phyloP scores from a whole-genome alignment of 2,888 invertebrate species.

The Trachelus iudaicus region DNA sequence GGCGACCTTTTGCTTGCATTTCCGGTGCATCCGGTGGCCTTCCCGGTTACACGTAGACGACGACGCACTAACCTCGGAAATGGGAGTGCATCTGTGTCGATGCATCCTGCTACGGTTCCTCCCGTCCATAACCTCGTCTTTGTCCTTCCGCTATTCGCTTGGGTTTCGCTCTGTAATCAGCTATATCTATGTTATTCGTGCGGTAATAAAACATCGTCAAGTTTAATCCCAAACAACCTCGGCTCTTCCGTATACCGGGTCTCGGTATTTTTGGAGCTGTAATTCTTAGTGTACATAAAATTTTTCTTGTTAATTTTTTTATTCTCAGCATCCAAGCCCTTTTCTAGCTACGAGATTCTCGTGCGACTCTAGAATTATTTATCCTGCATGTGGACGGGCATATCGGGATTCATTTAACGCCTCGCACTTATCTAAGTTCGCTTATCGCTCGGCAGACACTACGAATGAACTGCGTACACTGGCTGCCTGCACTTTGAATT shows the following conservation, averaged over 20 bases:
- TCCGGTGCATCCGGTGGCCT: constrained; percentile 29
- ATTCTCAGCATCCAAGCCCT: neutral
- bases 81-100: constrained; percentile 11
- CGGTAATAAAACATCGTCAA: neutral
- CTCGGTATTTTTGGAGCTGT: neutral
- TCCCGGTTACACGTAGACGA: constrained; percentile 3
- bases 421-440: neutral
- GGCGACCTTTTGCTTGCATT: constrained; percentile 27
- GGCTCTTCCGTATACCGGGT: neutral
- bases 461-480: neutral
- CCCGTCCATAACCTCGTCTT: neutral
- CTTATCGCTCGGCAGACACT: neutral
- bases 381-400: neutral
- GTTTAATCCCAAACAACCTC: neutral
- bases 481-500: neutral
- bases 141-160: neutral
- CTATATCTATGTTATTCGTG: neutral
- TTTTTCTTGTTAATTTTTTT: neutral
- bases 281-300: neutral
- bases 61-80: neutral
- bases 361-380: neutral
- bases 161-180: neutral
- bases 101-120: neutral
- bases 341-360: neutral
- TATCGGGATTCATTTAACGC: neutral